These are phyloP conservation scores for Rotaria macrura DNA, from an alignment of 2,888 invertebrate genomes.

Conservation along the genomic window DNA sequence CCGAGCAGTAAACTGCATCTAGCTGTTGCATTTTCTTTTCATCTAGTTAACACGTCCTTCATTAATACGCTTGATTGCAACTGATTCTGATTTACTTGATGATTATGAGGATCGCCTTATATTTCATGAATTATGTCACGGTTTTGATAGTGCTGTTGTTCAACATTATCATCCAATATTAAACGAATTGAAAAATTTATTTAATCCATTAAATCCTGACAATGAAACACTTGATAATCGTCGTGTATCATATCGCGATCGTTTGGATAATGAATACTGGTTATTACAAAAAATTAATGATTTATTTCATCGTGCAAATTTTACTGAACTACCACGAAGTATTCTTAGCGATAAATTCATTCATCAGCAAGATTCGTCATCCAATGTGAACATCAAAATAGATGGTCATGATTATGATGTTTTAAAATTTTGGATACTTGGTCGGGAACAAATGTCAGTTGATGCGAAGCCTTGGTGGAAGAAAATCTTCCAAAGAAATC, in stretches of 20 bases:
- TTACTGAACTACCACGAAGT: slow-evolving; percentile 41
- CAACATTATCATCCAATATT: slow-evolving; percentile 45
- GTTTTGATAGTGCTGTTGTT: slow-evolving; percentile 43
- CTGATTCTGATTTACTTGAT: background rate
- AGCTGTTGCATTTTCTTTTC: too few species aligned
- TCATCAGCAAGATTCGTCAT: background rate
- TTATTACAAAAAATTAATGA: slow-evolving; percentile 43
- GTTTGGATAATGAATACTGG: slow-evolving; percentile 48
- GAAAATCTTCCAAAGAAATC: slow-evolving; percentile 29
- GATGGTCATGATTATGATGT: slow-evolving; percentile 44
- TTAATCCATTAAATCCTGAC: slow-evolving; percentile 49
- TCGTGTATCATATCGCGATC: slow-evolving; percentile 41
- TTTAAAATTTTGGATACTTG: slow-evolving; percentile 46
- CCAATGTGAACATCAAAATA: slow-evolving; percentile 42
- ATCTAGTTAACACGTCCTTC: slow-evolving; percentile 19
- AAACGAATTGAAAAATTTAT: slow-evolving; percentile 43
- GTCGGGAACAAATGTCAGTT: slow-evolving; percentile 39
- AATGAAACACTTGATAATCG: slow-evolving; percentile 45
- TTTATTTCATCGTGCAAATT: slow-evolving; percentile 46
- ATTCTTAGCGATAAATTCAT: slow-evolving; percentile 35
- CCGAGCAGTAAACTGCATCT: too few species aligned
- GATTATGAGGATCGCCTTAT: background rate
- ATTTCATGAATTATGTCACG: slow-evolving; percentile 43
- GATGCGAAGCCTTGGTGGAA: slow-evolving; percentile 31
- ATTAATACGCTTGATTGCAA: background rate